Evolutionary conservation across 2,888 invertebrate genomes (phyloP), one percentile per base, ranked within the genome.

Genomic region (Drosophila lacicola): DNA sequence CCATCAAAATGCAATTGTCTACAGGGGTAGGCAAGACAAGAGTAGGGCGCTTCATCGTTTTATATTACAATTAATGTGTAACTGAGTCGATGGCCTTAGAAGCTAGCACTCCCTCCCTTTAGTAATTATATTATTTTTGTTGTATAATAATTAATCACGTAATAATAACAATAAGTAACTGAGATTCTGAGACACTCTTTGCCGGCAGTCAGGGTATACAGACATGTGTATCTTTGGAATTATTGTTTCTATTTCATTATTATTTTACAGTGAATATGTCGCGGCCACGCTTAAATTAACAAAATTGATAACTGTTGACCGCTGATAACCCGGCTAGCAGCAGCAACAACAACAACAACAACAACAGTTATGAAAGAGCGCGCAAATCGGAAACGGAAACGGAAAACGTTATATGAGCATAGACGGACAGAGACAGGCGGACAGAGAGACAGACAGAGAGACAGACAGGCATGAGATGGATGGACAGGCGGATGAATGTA

Each of bases 361-460:
- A 33, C 41, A 56, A 10, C 41, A 55, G 11, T 66, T 82, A 84
- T 84, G 81, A 70, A 70, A 81, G 37, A 46, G 56, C 61, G 54
- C 44, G 51, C 47, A 49, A 63, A 70, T 62, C 80, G 80, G 80
- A 72, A 79, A 66, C 81, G 85, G 81, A 81, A 81, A 81, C 81
- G 85, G 85, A 84, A 84, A 84, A 50, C 79, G 82, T 70, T 81
- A 49, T 74, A 55, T 33, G 65, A 64, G 62, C 29, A 47, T 60
- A 67, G 61, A 58, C 63, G 33, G 63, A 10, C 25, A 51, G 50
- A 50, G 70, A 56, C 57, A 21, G 41, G 39, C 17, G 36, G 44
- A 37, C 10, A 41, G 34, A 51, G 13, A 21, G 25, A 45, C 29
- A 29, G 29, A 25, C 25, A 2, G 25, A 25, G 25, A 25, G 25